Conservation (phyloP, 1,140 invertebrate genomes). For the Trichogramma pretiosum region DNA sequence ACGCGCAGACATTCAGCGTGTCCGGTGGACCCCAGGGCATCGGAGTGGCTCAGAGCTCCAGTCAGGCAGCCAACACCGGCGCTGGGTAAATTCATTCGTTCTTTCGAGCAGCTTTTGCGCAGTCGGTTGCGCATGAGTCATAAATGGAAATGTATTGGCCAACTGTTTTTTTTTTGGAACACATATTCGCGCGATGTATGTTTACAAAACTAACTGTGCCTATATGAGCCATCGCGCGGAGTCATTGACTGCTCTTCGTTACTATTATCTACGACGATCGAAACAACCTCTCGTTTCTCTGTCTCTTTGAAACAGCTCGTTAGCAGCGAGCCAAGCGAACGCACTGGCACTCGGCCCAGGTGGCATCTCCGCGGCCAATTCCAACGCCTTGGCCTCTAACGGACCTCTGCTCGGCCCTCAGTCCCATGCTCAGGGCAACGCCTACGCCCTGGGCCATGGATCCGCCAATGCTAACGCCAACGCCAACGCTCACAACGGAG, state of each 20-base stretch:
- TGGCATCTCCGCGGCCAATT: constrained; percentile 27
- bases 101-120: constrained; percentile 1
- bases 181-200: neutral
- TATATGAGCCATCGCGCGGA: too few relatives aligned
- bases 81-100: constrained; percentile 23
- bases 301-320: constrained; percentile 9
- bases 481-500: too few relatives aligned
- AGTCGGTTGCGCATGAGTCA: neutral
- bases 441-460: constrained; percentile 28
- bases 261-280: too few relatives aligned
- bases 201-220: neutral
- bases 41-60: constrained; percentile 36
- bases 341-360: constrained; percentile 28
- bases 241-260: neutral
- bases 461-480: too few relatives aligned
- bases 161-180: neutral
- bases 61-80: constrained; percentile 22
- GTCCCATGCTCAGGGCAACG: constrained; percentile 27
- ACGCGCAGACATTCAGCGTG: constrained; percentile 34
- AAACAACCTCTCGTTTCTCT: neutral
- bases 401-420: constrained; percentile 23
- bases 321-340: constrained; percentile 35
- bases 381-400: constrained; percentile 26
- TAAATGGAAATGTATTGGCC: neutral
- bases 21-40: constrained; percentile 29